phyloP scores from a whole-genome alignment of 2,797 vertebrate species.

The Coracias cyanogaster region DNA sequence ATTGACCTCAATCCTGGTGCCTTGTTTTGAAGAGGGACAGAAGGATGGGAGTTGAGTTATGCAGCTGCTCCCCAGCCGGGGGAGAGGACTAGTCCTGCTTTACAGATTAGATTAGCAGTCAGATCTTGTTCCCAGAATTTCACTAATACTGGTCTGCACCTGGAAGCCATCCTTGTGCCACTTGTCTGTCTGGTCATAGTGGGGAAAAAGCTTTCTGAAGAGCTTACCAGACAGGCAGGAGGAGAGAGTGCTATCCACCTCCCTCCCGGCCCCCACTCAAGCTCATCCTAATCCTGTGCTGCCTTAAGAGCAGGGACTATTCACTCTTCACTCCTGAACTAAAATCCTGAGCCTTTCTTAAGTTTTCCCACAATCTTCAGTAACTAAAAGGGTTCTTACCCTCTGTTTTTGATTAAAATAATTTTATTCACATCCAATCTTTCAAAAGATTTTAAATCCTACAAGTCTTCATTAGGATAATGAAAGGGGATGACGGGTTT shows the following conservation, averaged over 20 bases:
- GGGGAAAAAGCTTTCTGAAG: neutral
- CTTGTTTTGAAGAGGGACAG: neutral
- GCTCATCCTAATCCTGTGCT: neutral
- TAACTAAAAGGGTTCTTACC: neutral
- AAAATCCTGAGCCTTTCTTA: neutral
- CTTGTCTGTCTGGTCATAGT: neutral
- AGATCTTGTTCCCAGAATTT: neutral
- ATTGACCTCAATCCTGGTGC: neutral
- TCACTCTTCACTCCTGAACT: neutral
- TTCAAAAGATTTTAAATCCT: neutral
- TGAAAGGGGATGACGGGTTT: neutral
- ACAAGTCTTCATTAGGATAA: neutral
- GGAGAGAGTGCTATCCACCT: neutral
- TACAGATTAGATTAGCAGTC: neutral
- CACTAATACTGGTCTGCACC: neutral
- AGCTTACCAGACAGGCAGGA: neutral
- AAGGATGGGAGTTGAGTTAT: neutral
- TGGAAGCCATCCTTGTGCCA: neutral
- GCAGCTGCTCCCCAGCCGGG: neutral
- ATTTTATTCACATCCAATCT: neutral
- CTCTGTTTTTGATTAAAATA: neutral
- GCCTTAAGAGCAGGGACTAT: accelerated
- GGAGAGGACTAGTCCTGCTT: neutral
- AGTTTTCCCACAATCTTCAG: neutral
- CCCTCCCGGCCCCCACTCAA: neutral